Percentiles rank a stretch among this genome's conserved stretches.
phyloP scores from a whole-genome alignment of 2,888 invertebrate species.

The Colletes collaris region DNA sequence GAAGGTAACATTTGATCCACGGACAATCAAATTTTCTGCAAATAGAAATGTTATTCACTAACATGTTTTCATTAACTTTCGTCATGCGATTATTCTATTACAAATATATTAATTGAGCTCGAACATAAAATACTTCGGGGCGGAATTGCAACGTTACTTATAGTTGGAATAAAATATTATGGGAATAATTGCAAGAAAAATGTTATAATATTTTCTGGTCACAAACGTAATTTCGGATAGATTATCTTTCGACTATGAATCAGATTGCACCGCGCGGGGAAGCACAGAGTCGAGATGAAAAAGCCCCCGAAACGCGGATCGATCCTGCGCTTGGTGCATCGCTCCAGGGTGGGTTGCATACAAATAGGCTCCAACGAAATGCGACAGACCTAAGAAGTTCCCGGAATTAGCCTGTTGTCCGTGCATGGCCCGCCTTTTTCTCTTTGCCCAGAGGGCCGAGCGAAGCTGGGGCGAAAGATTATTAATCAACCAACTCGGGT shows the following conservation, averaged over 20 bases:
- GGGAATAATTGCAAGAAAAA: no score
- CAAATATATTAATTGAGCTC: not conserved
- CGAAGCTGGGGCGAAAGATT: slow-evolving; percentile 24
- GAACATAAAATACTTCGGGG: not conserved
- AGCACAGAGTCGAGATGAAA: slow-evolving; percentile 39
- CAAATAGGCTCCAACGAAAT: slow-evolving; percentile 54
- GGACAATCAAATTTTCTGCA: not conserved
- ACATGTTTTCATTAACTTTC: not conserved
- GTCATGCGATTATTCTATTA: not conserved
- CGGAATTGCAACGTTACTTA: no score
- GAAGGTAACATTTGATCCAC: not conserved
- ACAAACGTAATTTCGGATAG: no score
- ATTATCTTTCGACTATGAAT: slow-evolving; percentile 7
- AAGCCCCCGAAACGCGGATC: slow-evolving; percentile 56
- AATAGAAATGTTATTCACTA: not conserved
- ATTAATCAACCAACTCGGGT: slow-evolving; percentile 48
- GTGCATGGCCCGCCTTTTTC: not conserved
- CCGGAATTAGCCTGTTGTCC: slow-evolving; percentile 11
- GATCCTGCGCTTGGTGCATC: slow-evolving; percentile 57
- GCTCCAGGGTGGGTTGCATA: slow-evolving; percentile 60
- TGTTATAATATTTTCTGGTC: no score
- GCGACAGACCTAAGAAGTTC: slow-evolving; percentile 12
- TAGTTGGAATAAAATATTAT: no score
- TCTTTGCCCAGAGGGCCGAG: not conserved
- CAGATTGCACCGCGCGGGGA: slow-evolving; percentile 13